Base-by-base conservation (phyloP, 1,140 invertebrate genomes). In the Drosophila biarmipes region DNA sequence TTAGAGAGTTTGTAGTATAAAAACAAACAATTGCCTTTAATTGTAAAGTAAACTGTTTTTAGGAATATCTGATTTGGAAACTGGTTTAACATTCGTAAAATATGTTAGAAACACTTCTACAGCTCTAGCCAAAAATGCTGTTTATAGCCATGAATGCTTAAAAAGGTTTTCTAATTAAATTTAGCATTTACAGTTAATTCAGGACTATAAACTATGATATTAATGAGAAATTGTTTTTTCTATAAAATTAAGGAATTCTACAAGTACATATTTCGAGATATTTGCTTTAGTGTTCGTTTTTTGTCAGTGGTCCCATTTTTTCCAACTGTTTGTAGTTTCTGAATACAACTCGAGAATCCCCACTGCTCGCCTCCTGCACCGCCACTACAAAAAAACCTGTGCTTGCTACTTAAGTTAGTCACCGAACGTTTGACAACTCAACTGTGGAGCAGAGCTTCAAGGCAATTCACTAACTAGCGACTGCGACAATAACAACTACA, bases 401-500 rank as follows among this genome's bases (percentile, higher is more conserved):
- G 72, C 73, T 75, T 67, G 51, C 59, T 75, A 63, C 69, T 73
- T 73, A 75, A 67, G 19, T 75, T 76, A 76, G 72, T 73, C 55
- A 53, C 62, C 62, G 81, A 85, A 66, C 84, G 72, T 82, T 87
- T 89, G 82, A 79, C 82, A 89, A 87, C 69, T 82, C 84, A 89
- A 79, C 84, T 82, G 82, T 79, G 75, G 71, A 63, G 78, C 66
- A 66, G 57, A 52, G 78, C 51, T 59, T 89, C 82, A 87, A 87
- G 82, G 82, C 79, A 43, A 69, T 73, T 64, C 59, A 73, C 52
- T 77, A 66, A 73, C 55, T 59, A 58, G 53, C 71, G 59, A 29
- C 58, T 74, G 35, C 61, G 67, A 35, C 73, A 69, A 67, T 55
- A 67, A 51, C 62, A 73, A 54, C 63, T 56, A 48, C 45, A 74